phyloP scores from a whole-genome alignment of 2,888 invertebrate species.

The Zygaena filipendulae region DNA sequence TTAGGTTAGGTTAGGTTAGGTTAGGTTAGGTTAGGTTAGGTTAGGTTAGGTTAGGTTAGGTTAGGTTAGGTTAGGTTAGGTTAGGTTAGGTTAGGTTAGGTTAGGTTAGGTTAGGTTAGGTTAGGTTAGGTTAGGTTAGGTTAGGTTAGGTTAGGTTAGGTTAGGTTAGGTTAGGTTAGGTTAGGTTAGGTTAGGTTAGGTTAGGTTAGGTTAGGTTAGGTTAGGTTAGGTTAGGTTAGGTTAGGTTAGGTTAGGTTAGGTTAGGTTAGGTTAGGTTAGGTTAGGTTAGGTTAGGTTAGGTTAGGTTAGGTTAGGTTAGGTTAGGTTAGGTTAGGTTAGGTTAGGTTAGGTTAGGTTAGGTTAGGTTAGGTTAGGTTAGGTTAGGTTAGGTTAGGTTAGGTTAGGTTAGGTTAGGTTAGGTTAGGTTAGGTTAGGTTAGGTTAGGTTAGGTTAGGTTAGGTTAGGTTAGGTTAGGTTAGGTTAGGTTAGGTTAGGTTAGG shows the following conservation, averaged over 20 bases:
- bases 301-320: constrained; percentile 15
- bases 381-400: constrained; percentile 12
- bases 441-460: constrained; percentile 14
- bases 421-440: constrained; percentile 10
- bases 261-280: constrained; percentile 15
- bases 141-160: constrained; percentile 11
- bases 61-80: constrained; percentile 13
- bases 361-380: constrained; percentile 11
- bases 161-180: constrained; percentile 13
- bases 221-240: constrained; percentile 15
- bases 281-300: constrained; percentile 14
- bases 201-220: constrained; percentile 16
- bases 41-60: constrained; percentile 12
- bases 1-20: constrained; percentile 11
- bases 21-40: constrained; percentile 11
- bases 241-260: constrained; percentile 14
- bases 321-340: constrained; percentile 11
- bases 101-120: constrained; percentile 13
- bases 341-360: constrained; percentile 9
- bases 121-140: constrained; percentile 12
- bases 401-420: constrained; percentile 11
- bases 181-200: constrained; percentile 14
- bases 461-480: constrained; percentile 14
- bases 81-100: constrained; percentile 13
- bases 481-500: constrained; percentile 15